A percentile compares a stretch with the other conserved stretches of the same genome.
Evolutionary conservation across 2,888 invertebrate genomes (phyloP).

Genomic region (Drosophila algonquin): DNA sequence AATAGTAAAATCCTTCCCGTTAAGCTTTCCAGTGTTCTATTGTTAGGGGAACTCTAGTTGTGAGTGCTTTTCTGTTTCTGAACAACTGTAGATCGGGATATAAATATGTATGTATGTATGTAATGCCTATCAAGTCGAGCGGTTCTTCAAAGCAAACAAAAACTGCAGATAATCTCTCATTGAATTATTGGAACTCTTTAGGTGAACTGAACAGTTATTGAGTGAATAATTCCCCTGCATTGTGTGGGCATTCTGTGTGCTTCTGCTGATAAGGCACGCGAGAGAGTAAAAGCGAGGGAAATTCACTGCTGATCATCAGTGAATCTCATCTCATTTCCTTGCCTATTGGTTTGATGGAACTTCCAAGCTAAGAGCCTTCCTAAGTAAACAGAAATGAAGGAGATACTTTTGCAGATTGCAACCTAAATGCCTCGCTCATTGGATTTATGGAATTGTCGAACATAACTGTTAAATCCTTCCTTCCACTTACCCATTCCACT

Average conservation of each 20-base stretch:
- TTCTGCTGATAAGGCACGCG: background rate
- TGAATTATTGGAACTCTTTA: background rate
- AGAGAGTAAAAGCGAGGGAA: no score
- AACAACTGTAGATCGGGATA: background rate
- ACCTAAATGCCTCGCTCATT: background rate
- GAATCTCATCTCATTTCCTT: no score
- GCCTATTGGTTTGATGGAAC: no score
- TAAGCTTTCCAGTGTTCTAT: background rate
- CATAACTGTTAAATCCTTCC: background rate
- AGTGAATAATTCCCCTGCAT: background rate
- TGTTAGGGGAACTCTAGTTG: background rate
- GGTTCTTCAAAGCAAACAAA: background rate
- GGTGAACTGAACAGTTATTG: background rate
- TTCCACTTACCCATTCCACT: background rate
- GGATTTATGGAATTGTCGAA: background rate
- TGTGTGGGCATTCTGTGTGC: background rate
- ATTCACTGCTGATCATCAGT: no score
- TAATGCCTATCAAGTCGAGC: background rate
- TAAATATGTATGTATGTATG: background rate
- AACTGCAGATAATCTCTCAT: background rate
- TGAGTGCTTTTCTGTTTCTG: no score
- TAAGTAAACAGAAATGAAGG: no score
- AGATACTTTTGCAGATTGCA: background rate
- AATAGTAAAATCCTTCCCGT: background rate
- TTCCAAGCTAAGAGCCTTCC: background rate